A percentile compares a stretch with the other conserved stretches of the same genome.
These are phyloP conservation scores for Podargus strigoides DNA, from an alignment of 2,797 vertebrate species.

Conservation along the genomic window DNA sequence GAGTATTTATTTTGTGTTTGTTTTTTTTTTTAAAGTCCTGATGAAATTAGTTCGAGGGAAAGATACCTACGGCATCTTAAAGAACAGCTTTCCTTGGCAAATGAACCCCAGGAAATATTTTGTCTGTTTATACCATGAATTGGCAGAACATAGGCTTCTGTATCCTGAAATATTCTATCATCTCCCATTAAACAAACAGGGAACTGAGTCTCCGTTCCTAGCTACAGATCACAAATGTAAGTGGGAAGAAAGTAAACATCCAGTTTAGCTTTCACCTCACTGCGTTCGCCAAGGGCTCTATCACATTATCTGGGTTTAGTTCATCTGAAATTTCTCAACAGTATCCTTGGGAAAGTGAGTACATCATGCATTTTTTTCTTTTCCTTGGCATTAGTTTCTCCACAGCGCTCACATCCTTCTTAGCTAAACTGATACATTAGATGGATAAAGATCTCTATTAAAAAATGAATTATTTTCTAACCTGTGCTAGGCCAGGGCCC, in stretches of 20 bases:
- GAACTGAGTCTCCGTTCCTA: not conserved
- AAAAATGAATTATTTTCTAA: not conserved
- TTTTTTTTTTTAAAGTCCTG: not conserved
- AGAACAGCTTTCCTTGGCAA: slow-evolving; percentile 3
- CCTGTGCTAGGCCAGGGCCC: not conserved
- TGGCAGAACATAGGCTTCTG: slow-evolving; percentile 16
- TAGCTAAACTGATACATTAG: not conserved
- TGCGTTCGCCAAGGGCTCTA: not conserved
- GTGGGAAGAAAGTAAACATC: not conserved
- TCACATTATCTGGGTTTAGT: not conserved
- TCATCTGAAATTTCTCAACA: not conserved
- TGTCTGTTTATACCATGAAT: not conserved
- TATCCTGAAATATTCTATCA: slow-evolving; percentile 19
- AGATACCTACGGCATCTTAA: not conserved
- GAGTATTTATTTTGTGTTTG: not conserved
- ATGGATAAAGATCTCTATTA: not conserved
- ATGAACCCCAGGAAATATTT: slow-evolving; percentile 16
- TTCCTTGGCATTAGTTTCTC: not conserved
- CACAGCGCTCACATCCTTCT: not conserved
- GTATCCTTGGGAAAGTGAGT: not conserved
- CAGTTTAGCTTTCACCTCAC: not conserved
- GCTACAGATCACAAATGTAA: not conserved
- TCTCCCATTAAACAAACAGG: not conserved
- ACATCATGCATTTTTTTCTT: not conserved
- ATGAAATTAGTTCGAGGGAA: not conserved